Conservation (phyloP, 2,113 vertebrate genomes). For the Strigops habroptila region DNA sequence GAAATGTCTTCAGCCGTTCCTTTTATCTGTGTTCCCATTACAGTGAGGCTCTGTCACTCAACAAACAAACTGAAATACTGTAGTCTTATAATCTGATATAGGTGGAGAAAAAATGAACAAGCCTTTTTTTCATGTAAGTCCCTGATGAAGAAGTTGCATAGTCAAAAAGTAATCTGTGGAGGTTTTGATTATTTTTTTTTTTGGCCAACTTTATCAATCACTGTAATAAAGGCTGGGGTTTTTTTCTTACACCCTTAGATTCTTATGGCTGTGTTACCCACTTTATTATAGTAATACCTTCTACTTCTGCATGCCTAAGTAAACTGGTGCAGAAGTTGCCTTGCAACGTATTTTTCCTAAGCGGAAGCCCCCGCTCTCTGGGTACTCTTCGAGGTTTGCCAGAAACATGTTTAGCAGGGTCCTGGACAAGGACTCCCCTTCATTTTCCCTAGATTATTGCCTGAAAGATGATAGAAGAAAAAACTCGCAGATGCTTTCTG, state of each 20-base stretch:
- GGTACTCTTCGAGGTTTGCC: not conserved
- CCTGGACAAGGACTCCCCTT: not conserved
- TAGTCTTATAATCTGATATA: not conserved
- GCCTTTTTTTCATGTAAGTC: not conserved
- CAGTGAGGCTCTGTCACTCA: not conserved
- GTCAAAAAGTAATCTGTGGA: not conserved
- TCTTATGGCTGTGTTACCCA: not conserved
- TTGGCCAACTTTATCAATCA: not conserved
- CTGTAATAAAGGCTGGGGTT: not conserved
- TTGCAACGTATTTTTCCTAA: not conserved
- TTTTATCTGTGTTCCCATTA: not conserved
- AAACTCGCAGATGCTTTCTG: slow-evolving; percentile 20
- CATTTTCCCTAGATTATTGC: not conserved
- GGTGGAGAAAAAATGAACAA: not conserved
- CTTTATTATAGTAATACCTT: not conserved
- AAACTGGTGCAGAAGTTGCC: not conserved
- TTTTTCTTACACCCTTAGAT: not conserved
- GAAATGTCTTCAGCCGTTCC: not conserved
- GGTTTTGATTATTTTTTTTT: not conserved
- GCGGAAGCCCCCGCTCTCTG: not conserved
- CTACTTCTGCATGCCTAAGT: not conserved
- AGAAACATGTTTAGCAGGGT: not conserved
- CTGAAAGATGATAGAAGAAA: not conserved
- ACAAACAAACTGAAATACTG: not conserved
- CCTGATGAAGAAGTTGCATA: not conserved